Percentiles rank a stretch among this genome's conserved stretches.
Evolutionary conservation across 1,140 invertebrate species (phyloP).

Genomic region (Bicyclus anynana): DNA sequence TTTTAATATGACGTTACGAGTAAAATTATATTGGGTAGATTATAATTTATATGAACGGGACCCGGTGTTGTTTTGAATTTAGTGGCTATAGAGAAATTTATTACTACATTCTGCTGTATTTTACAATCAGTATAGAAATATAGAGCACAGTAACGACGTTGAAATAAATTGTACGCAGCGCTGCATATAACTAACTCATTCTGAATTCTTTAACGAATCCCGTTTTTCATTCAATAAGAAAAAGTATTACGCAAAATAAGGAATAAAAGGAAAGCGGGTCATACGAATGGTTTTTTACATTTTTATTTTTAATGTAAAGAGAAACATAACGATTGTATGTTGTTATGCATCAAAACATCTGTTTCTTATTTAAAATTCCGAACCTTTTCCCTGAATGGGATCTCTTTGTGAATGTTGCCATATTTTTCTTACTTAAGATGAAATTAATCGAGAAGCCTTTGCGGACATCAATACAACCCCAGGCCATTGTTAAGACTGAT

Average conservation of each 20-base stretch:
- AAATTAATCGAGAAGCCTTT: conserved; percentile 67
- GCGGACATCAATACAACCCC: conserved; percentile 67
- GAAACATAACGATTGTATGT: conserved; percentile 29
- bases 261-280: conserved; percentile 14
- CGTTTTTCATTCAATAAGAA: conserved; percentile 13
- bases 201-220: conserved; percentile 7
- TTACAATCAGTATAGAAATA: conserved; percentile 5
- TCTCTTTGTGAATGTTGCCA: conserved; percentile 47
- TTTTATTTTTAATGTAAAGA: conserved; percentile 24
- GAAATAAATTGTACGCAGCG: conserved; percentile 1
- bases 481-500: conserved; percentile 66
- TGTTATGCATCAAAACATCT: conserved; percentile 44
- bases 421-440: conserved; percentile 60
- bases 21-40: conserved; percentile 2
- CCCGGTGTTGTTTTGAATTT: not conserved
- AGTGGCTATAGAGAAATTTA: conserved; percentile 6
- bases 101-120: not conserved
- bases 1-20: conserved; percentile 4
- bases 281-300: conserved; percentile 16
- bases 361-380: conserved; percentile 50
- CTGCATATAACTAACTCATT: conserved; percentile 4
- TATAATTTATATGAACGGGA: conserved; percentile 6
- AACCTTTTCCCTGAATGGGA: conserved; percentile 48
- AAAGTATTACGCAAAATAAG: conserved; percentile 13
- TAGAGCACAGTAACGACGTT: not conserved